Conservation (phyloP, 2,888 invertebrate genomes). For the Blastobasis adustella region DNA sequence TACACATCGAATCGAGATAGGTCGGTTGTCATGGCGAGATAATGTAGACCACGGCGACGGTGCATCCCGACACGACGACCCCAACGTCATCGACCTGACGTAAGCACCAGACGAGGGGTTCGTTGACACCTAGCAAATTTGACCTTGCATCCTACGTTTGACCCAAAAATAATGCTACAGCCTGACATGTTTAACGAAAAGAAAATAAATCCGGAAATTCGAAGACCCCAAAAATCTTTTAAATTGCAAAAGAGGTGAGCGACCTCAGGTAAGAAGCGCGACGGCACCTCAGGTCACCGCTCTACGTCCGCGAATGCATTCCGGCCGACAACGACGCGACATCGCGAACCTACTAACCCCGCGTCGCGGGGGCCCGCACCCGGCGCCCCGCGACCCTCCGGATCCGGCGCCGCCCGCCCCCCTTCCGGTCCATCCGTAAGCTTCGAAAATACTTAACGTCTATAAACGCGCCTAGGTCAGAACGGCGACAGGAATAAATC, state of each 20-base stretch:
- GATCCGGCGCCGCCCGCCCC: conserved; percentile 49
- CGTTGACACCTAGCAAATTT: conserved; percentile 64
- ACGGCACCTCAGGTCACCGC: conserved; percentile 70
- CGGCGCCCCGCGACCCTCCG: conserved; percentile 69
- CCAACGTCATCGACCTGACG: conserved; percentile 68
- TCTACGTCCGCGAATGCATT: conserved; percentile 74
- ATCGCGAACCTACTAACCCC: conserved; percentile 74
- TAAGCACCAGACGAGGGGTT: conserved; percentile 62
- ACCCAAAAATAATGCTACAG: conserved; percentile 47
- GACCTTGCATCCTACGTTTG: conserved; percentile 65
- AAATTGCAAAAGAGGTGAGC: conserved; percentile 38
- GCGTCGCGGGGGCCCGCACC: conserved; percentile 67
- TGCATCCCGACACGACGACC: conserved; percentile 39
- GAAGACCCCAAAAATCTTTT: conserved; percentile 21
- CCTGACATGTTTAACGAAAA: conserved; percentile 15
- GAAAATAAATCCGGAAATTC: conserved; percentile 21
- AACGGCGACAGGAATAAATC: conserved; percentile 32
- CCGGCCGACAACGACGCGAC: conserved; percentile 71
- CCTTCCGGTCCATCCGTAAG: conserved; percentile 67
- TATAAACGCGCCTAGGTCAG: conserved; percentile 53
- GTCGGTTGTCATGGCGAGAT: conserved; percentile 15
- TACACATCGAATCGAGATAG: conserved; percentile 18
- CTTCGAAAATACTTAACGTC: conserved; percentile 63
- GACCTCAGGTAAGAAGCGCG: conserved; percentile 64
- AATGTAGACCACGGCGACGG: conserved; percentile 11